Evolutionary conservation across 2,797 vertebrate genomes (phyloP).

Genomic region (Crax fasciolata): DNA sequence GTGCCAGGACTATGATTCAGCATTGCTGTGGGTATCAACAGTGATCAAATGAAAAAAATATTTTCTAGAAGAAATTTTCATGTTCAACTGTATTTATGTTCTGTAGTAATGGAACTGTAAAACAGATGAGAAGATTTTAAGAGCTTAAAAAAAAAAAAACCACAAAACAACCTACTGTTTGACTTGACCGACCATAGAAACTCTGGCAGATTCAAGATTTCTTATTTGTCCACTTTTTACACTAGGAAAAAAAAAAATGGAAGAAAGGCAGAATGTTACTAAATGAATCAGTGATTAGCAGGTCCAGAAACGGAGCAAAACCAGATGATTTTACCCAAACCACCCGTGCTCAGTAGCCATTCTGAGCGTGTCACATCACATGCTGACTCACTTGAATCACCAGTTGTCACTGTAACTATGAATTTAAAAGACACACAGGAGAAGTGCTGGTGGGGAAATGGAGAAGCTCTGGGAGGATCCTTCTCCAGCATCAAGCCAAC

Average conservation of each 20-base stretch:
- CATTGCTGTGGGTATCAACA: neutral
- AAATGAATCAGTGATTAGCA: neutral
- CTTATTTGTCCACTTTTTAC: slow-evolving; percentile 98
- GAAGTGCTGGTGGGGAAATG: neutral
- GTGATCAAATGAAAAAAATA: neutral
- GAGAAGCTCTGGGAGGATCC: neutral
- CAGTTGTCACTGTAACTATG: rapidly evolving
- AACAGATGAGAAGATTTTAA: neutral
- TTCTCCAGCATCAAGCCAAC: neutral
- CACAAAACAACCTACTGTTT: slow-evolving; percentile 83
- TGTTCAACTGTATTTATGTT: neutral
- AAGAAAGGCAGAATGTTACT: neutral
- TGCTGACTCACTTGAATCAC: rapidly evolving
- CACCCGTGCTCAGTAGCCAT: neutral
- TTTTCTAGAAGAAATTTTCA: neutral
- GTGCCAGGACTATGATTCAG: neutral
- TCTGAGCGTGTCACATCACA: rapidly evolving
- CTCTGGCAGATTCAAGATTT: slow-evolving; percentile 94
- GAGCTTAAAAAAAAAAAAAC: neutral
- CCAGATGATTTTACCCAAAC: neutral
- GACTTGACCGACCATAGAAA: slow-evolving; percentile 98
- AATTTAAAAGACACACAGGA: neutral
- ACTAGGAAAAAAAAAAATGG: slow-evolving; percentile 74
- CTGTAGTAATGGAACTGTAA: neutral
- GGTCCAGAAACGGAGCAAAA: neutral